Conservation (phyloP, 2,113 vertebrate genomes). For the Pelmatolapia mariae region DNA sequence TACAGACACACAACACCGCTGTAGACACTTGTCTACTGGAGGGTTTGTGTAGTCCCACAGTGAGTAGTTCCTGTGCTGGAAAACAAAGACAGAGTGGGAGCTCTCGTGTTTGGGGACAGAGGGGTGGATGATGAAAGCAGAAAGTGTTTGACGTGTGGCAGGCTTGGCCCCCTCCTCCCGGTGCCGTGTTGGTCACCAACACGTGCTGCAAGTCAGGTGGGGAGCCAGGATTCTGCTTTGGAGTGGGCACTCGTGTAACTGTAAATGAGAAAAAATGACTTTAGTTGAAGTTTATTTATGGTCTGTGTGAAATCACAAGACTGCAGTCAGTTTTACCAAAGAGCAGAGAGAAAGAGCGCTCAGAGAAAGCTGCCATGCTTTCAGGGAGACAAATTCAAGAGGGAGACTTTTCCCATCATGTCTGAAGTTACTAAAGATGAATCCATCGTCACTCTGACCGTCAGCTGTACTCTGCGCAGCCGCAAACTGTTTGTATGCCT, state of each 20-base stretch:
- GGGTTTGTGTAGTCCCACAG: not conserved
- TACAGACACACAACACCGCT: not conserved
- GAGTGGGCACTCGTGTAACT: not conserved
- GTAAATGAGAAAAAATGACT: not conserved
- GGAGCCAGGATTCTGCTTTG: not conserved
- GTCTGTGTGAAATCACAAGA: not conserved
- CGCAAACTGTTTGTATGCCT: not conserved
- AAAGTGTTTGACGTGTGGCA: not conserved
- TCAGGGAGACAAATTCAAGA: not conserved
- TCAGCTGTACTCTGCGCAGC: not conserved
- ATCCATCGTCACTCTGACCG: not conserved
- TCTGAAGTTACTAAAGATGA: not conserved
- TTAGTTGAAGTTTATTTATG: not conserved
- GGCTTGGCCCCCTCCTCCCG: not conserved
- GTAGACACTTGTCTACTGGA: not conserved
- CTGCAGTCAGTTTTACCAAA: not conserved
- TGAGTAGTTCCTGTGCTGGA: not conserved
- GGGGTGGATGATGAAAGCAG: not conserved
- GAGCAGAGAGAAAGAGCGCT: not conserved
- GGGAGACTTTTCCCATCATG: not conserved
- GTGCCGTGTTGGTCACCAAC: not conserved
- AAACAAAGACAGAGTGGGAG: not conserved
- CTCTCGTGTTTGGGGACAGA: not conserved
- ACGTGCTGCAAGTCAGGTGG: not conserved
- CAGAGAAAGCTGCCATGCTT: not conserved